Percentiles rank a stretch among this genome's conserved stretches.
These are phyloP conservation scores for Diaphora mendica DNA, from an alignment of 2,888 invertebrate genomes.

Conservation along the genomic window DNA sequence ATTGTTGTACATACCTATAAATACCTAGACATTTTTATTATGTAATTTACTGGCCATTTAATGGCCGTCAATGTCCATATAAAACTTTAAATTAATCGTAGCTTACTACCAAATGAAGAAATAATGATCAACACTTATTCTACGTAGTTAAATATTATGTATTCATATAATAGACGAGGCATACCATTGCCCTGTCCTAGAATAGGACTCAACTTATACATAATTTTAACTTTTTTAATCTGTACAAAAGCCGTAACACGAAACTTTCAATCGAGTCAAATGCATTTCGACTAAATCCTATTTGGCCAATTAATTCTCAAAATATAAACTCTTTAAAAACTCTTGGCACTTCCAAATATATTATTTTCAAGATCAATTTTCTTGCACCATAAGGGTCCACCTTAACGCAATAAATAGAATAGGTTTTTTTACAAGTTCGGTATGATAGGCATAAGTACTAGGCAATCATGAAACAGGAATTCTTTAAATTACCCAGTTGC, in stretches of 20 bases:
- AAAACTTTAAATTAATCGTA: not conserved
- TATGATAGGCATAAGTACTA: not conserved
- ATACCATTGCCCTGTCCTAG: not conserved
- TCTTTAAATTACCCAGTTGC: not conserved
- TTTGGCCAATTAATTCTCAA: too few species aligned
- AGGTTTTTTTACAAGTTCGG: not conserved
- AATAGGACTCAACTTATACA: not conserved
- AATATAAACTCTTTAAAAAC: too few species aligned
- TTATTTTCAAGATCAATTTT: too few species aligned
- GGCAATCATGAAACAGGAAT: not conserved
- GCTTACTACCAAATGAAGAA: conserved; percentile 3
- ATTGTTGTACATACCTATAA: not conserved
- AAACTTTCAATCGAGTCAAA: too few species aligned
- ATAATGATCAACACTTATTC: not conserved
- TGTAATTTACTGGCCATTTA: conserved; percentile 2
- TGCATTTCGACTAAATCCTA: too few species aligned
- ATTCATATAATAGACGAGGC: not conserved
- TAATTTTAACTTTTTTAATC: too few species aligned
- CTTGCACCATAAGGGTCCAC: not conserved
- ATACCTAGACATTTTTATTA: conserved; percentile 6
- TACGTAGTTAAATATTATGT: not conserved
- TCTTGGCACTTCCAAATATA: too few species aligned
- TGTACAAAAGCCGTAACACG: too few species aligned
- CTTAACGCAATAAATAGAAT: not conserved
- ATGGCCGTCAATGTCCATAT: not conserved